Evolutionary conservation across 2,888 invertebrate species (phyloP).

Genomic region (Limnephilus lunatus): DNA sequence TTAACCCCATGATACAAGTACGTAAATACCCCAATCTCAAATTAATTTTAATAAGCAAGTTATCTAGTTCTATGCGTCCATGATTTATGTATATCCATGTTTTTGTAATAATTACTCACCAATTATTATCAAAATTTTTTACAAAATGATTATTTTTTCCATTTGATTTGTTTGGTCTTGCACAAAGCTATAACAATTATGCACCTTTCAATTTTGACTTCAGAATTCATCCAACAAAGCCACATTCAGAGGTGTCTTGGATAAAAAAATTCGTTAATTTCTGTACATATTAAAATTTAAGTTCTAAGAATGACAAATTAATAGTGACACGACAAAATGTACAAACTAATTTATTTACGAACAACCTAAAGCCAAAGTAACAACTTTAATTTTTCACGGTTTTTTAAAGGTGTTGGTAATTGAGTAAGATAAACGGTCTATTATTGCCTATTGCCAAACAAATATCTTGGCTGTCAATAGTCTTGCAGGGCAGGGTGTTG

Average conservation of each 20-base stretch:
- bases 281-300: neutral
- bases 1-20: too few species aligned
- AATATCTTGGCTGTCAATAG: too few species aligned
- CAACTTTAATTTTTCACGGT: neutral
- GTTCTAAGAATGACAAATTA: neutral
- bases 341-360: neutral
- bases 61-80: neutral
- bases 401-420: neutral
- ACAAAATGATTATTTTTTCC: neutral
- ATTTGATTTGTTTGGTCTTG: neutral
- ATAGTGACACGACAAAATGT: neutral
- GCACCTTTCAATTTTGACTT: neutral
- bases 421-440: too few species aligned
- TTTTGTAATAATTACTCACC: neutral
- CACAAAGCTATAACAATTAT: neutral
- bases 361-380: neutral
- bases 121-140: neutral
- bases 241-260: neutral
- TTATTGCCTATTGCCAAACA: too few species aligned
- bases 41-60: neutral
- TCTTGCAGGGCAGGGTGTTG: too few species aligned
- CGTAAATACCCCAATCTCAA: neutral
- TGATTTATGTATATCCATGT: neutral
- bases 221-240: neutral
- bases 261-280: neutral